Evolutionary conservation across 2,113 vertebrate species (phyloP).

Genomic region (Spea multiplicata): DNA sequence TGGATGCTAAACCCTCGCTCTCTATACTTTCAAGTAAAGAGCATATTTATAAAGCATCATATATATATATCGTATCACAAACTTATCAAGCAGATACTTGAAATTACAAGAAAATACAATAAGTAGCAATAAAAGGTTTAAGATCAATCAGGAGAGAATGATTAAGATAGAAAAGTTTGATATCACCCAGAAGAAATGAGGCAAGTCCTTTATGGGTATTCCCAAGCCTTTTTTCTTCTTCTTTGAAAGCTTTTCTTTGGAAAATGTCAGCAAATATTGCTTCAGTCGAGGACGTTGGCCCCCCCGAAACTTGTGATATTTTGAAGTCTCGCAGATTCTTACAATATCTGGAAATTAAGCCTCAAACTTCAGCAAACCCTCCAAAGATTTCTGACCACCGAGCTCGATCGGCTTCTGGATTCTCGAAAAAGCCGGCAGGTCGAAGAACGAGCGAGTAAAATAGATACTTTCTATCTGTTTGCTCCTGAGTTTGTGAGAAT

Average conservation of each 20-base stretch:
- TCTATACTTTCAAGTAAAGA: conserved; percentile 12
- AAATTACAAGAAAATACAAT: background rate
- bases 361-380: background rate
- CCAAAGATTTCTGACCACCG: background rate
- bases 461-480: conserved; percentile 26
- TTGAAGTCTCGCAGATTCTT: background rate
- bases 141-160: background rate
- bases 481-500: conserved; percentile 35
- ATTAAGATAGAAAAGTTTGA: conserved; percentile 9
- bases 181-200: conserved; percentile 30
- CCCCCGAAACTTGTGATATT: background rate
- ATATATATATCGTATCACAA: background rate
- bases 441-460: background rate
- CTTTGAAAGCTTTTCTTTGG: background rate
- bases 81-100: background rate
- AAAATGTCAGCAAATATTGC: background rate
- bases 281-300: background rate
- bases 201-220: conserved; percentile 17
- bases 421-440: conserved; percentile 8
- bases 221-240: background rate
- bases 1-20: background rate
- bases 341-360: background rate
- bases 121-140: background rate
- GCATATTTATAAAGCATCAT: conserved; percentile 10
- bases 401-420: background rate